phyloP scores from a whole-genome alignment of 2,797 vertebrate species.

The Sebastes iracundus region DNA sequence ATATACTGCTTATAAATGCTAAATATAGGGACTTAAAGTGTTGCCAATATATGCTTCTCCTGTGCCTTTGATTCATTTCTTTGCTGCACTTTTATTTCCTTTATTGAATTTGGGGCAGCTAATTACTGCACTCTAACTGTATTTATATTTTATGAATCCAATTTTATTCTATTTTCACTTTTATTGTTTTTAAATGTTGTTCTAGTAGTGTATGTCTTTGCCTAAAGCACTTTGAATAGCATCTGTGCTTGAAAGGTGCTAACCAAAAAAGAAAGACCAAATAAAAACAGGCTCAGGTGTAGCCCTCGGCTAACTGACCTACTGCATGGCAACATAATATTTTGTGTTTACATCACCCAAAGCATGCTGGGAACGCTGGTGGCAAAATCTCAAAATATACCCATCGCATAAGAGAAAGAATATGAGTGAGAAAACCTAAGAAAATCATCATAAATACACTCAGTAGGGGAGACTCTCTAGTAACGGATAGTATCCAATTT shows the following conservation, averaged over 20 bases:
- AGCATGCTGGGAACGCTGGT: not conserved
- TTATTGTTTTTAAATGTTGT: not conserved
- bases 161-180: not conserved
- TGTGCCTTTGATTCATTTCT: not conserved
- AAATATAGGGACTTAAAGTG: too few relatives aligned
- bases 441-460: not conserved
- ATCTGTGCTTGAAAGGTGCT: not conserved
- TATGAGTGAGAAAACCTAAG: not conserved
- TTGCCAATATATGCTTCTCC: accelerated
- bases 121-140: not conserved
- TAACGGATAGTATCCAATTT: not conserved
- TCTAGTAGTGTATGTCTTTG: not conserved
- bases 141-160: not conserved
- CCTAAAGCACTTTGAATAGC: not conserved
- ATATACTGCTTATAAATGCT: not conserved
- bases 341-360: not conserved
- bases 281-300: not conserved
- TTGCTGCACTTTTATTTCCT: not conserved
- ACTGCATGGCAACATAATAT: not conserved
- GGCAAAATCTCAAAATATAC: not conserved
- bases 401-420: not conserved
- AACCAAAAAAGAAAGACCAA: not conserved
- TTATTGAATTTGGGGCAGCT: not conserved
- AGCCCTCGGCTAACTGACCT: not conserved
- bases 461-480: too few relatives aligned